phyloP scores from a whole-genome alignment of 1,140 invertebrate genomes.

The Planococcus citri region DNA sequence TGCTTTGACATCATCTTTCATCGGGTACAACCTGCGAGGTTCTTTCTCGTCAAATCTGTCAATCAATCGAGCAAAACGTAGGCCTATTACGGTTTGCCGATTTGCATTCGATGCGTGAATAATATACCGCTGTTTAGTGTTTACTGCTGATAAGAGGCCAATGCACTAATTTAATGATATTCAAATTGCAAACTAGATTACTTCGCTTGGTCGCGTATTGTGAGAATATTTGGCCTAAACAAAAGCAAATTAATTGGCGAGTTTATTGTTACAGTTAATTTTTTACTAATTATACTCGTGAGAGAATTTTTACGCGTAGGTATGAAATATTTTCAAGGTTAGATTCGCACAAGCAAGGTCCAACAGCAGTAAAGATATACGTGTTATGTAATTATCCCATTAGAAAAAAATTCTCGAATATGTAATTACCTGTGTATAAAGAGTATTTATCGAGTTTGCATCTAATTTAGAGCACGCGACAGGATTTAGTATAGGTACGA shows the following conservation, averaged over 20 bases:
- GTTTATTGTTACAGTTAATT: constrained; percentile 3
- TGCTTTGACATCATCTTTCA: too few species aligned
- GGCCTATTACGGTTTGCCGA: too few species aligned
- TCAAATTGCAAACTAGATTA: constrained; percentile 4
- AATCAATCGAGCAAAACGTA: too few species aligned
- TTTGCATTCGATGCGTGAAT: too few species aligned
- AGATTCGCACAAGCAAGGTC: not conserved
- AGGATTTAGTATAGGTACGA: too few species aligned
- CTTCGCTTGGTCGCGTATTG: not conserved
- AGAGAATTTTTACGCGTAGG: not conserved
- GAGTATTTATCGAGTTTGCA: too few species aligned
- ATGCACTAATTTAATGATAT: not conserved
- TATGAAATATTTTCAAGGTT: not conserved
- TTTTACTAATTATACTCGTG: constrained; percentile 1
- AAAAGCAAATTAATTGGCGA: not conserved
- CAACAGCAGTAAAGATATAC: not conserved
- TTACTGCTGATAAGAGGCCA: not conserved
- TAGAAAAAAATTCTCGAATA: too few species aligned
- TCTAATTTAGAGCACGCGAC: too few species aligned
- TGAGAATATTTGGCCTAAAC: not conserved
- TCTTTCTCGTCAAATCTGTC: too few species aligned
- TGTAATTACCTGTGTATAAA: too few species aligned
- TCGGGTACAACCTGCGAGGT: too few species aligned
- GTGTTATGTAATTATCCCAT: not conserved
- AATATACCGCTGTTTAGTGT: too few species aligned